phyloP scores from a whole-genome alignment of 2,797 vertebrate genomes.

The Crocodylus rhombifer region DNA sequence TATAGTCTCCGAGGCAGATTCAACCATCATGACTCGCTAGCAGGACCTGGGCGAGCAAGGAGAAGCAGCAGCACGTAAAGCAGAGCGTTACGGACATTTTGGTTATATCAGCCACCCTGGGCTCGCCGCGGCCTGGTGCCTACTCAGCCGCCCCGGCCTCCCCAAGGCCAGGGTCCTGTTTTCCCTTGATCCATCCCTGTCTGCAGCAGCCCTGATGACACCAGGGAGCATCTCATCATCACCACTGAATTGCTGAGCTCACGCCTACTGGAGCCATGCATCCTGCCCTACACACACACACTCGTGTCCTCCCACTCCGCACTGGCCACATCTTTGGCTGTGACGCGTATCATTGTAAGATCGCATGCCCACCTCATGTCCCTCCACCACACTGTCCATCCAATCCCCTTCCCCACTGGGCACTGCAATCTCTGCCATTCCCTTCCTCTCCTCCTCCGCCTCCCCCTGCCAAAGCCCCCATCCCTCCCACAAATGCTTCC shows the following conservation, averaged over 20 bases:
- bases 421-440: not conserved
- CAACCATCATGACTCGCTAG: constrained; percentile 98
- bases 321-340: too few species aligned
- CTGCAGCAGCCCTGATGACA: not conserved
- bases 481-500: not conserved
- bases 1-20: constrained; percentile 99
- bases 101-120: not conserved
- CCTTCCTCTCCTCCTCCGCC: not conserved
- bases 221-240: not conserved
- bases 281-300: not conserved
- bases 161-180: not conserved
- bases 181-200: not conserved
- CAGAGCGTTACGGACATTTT: not conserved
- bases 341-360: too few species aligned
- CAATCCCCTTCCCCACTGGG: not conserved
- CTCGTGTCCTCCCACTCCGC: not conserved
- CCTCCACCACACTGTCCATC: accelerated
- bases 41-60: constrained; percentile 70
- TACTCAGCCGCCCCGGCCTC: too few species aligned
- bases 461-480: not conserved
- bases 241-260: not conserved
- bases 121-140: not conserved
- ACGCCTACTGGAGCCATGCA: not conserved
- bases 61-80: not conserved
- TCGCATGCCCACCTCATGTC: not conserved